phyloP scores from a whole-genome alignment of 2,113 vertebrate genomes.

The Empidonax traillii region DNA sequence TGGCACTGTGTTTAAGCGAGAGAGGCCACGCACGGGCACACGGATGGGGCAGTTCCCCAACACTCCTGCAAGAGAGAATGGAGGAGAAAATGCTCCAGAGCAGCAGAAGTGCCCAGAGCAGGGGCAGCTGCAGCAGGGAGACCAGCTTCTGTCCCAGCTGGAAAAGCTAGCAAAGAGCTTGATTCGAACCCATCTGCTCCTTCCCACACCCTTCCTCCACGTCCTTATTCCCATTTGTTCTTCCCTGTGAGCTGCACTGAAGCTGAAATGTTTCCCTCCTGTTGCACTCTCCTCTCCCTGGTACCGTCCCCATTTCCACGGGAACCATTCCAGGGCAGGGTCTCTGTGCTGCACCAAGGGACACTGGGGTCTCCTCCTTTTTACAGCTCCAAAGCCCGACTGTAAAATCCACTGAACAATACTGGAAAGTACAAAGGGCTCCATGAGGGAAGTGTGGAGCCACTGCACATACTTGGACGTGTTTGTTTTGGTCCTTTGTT shows the following conservation, averaged over 20 bases:
- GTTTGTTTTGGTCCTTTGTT: conserved; percentile 48
- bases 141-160: neutral
- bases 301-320: neutral
- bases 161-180: neutral
- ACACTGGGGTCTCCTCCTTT: neutral
- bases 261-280: neutral
- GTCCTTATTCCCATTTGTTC: neutral
- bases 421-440: conserved; percentile 16
- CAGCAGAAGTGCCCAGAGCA: neutral
- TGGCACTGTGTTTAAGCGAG: neutral
- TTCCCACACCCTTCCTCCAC: neutral
- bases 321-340: neutral
- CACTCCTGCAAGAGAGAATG: neutral
- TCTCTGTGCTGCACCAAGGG: neutral
- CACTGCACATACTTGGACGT: neutral
- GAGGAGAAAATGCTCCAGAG: neutral
- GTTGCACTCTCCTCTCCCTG: neutral
- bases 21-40: neutral
- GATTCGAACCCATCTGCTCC: neutral
- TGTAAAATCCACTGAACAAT: neutral
- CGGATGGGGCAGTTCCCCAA: neutral
- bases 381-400: neutral
- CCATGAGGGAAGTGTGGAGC: neutral
- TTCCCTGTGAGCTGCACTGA: neutral
- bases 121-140: neutral